These are phyloP conservation scores for Drosophila histrio DNA, from an alignment of 2,888 invertebrate species.

Conservation along the genomic window DNA sequence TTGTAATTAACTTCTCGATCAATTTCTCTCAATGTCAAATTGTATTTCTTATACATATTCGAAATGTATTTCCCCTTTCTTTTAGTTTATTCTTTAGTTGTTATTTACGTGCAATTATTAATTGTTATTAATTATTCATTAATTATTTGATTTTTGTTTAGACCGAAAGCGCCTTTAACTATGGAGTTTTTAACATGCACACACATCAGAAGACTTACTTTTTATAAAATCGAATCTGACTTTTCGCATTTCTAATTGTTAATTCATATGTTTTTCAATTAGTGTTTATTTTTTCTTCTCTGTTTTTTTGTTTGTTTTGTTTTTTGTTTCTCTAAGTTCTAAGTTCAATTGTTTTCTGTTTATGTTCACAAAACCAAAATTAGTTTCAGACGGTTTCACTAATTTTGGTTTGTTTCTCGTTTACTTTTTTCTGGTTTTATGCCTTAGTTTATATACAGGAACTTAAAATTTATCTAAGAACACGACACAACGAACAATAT, in stretches of 20 bases:
- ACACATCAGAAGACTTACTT: conserved; percentile 55
- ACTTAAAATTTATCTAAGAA: conserved; percentile 82
- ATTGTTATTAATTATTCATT: conserved; percentile 5
- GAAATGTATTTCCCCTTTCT: conserved; percentile 36
- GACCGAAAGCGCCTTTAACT: conserved; percentile 72
- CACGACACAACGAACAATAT: conserved; percentile 73
- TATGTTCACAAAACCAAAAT: conserved; percentile 17
- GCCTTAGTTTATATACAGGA: conserved; percentile 83
- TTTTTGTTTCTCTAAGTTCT: background rate
- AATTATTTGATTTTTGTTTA: conserved; percentile 25
- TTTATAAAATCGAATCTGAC: conserved; percentile 51
- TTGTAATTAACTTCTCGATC: conserved; percentile 64
- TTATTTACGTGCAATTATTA: conserved; percentile 54
- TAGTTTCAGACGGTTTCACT: conserved; percentile 44
- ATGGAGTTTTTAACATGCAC: conserved; percentile 70
- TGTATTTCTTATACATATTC: conserved; percentile 29
- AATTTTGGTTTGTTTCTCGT: conserved; percentile 12
- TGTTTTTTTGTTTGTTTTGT: no score
- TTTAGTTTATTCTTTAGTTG: conserved; percentile 33
- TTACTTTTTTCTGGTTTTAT: conserved; percentile 37
- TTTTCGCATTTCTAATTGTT: conserved; percentile 27
- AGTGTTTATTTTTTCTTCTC: background rate
- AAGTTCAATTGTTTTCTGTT: conserved; percentile 1
- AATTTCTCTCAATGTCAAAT: conserved; percentile 28
- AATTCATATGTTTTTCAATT: conserved; percentile 4